A percentile compares a stretch with the other conserved stretches of the same genome.
phyloP scores from a whole-genome alignment of 1,140 invertebrate species.

The Amyelois transitella region DNA sequence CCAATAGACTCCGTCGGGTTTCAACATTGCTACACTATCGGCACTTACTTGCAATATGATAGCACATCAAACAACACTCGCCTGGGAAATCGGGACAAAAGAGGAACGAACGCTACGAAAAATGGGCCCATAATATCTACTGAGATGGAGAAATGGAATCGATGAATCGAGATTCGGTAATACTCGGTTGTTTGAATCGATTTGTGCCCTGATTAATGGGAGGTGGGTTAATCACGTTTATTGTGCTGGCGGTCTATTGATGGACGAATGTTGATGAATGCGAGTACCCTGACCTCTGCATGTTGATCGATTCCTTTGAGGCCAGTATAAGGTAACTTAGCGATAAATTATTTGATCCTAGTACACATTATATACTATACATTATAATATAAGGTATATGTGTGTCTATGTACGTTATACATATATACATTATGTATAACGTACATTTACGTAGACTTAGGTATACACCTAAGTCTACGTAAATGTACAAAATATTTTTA shows the following conservation, averaged over 20 bases:
- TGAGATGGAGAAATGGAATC: neutral
- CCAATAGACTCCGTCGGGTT: neutral
- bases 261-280: constrained; percentile 1
- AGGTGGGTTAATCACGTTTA: constrained; percentile 1
- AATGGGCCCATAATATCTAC: constrained; percentile 1
- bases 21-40: neutral
- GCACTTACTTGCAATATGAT: constrained; percentile 5
- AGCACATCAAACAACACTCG: constrained; percentile 4
- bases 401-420: too few species aligned
- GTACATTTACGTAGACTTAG: too few species aligned
- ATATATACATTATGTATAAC: too few species aligned
- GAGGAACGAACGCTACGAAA: neutral
- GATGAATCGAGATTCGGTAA: neutral
- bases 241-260: neutral
- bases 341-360: too few species aligned
- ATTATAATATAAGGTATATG: too few species aligned
- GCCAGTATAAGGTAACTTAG: neutral
- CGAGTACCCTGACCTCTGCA: neutral
- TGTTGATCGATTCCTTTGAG: neutral
- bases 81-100: constrained; percentile 1
- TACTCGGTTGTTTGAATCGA: neutral
- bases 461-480: too few species aligned
- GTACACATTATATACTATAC: too few species aligned
- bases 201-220: neutral
- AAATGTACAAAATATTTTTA: too few species aligned